These are phyloP conservation scores for Caenorhabditis imperialis DNA, from an alignment of 2,888 invertebrate species.

Conservation along the genomic window DNA sequence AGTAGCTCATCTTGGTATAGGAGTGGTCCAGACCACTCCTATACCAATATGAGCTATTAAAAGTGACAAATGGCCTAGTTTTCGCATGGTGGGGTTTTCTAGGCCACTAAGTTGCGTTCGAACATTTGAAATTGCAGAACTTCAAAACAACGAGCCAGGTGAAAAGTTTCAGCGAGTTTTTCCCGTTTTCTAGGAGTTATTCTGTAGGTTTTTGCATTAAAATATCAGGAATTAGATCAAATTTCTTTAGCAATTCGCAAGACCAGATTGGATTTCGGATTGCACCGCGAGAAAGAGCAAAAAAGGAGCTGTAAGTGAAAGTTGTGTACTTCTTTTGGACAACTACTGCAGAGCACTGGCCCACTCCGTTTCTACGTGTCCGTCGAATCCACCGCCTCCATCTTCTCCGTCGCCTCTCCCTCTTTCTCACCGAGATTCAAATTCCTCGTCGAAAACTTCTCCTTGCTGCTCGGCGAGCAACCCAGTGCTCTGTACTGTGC, in stretches of 20 bases:
- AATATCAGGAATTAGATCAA: background rate
- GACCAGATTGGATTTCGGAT: slow-evolving; percentile 32
- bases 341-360: slow-evolving; percentile 5
- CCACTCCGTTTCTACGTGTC: slow-evolving; percentile 16
- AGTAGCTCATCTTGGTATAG: no score
- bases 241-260: slow-evolving; percentile 22
- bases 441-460: slow-evolving; percentile 21
- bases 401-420: slow-evolving; percentile 10
- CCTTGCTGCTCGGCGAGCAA: slow-evolving; percentile 41
- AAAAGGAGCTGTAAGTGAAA: background rate
- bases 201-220: slow-evolving; percentile 2
- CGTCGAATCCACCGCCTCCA: slow-evolving; percentile 10
- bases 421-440: slow-evolving; percentile 34
- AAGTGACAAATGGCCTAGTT: no score
- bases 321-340: no score
- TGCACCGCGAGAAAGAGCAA: slow-evolving; percentile 4
- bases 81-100: no score
- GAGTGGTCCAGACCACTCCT: no score
- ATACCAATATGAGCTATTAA: no score
- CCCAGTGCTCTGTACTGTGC: slow-evolving; percentile 33
- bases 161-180: slow-evolving; percentile 10
- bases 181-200: slow-evolving; percentile 14
- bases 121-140: slow-evolving; percentile 10
- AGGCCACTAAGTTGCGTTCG: no score
- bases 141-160: slow-evolving; percentile 6